phyloP scores from a whole-genome alignment of 2,113 vertebrate genomes.

The Lucifuga dentata region DNA sequence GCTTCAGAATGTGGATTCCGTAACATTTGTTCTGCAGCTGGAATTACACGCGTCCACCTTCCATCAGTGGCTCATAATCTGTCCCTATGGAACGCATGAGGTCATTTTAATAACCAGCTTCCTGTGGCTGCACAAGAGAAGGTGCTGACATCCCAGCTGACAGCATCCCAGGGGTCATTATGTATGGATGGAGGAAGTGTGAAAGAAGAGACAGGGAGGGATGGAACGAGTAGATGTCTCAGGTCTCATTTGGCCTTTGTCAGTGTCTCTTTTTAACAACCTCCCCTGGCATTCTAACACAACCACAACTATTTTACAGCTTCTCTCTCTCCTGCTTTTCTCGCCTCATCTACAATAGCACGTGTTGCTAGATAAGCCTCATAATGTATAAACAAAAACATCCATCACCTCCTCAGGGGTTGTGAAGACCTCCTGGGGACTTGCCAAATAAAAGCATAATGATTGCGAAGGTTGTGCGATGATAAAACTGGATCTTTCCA shows the following conservation, averaged over 20 bases:
- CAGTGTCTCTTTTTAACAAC: conserved; percentile 45
- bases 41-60: conserved; percentile 1
- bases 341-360: background rate
- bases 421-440: conserved; percentile 19
- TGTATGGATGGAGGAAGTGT: conserved; percentile 51
- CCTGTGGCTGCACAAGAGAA: background rate
- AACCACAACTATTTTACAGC: conserved; percentile 4
- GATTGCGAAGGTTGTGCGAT: conserved; percentile 62
- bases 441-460: conserved; percentile 48
- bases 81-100: conserved; percentile 29
- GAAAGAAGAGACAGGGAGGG: conserved; percentile 46
- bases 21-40: background rate
- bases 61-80: conserved; percentile 31
- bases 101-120: conserved; percentile 47
- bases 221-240: conserved; percentile 28
- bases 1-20: conserved; percentile 20
- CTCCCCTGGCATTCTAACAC: conserved; percentile 41
- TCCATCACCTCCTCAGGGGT: conserved; percentile 28
- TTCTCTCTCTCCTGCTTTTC: conserved; percentile 4
- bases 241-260: conserved; percentile 33
- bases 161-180: conserved; percentile 47
- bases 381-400: conserved; percentile 36
- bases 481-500: conserved; percentile 42
- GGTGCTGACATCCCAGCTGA: conserved; percentile 32
- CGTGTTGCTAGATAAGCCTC: conserved; percentile 31